Conservation (phyloP, 1,140 invertebrate genomes). For the Doryteuthis pealeii region DNA sequence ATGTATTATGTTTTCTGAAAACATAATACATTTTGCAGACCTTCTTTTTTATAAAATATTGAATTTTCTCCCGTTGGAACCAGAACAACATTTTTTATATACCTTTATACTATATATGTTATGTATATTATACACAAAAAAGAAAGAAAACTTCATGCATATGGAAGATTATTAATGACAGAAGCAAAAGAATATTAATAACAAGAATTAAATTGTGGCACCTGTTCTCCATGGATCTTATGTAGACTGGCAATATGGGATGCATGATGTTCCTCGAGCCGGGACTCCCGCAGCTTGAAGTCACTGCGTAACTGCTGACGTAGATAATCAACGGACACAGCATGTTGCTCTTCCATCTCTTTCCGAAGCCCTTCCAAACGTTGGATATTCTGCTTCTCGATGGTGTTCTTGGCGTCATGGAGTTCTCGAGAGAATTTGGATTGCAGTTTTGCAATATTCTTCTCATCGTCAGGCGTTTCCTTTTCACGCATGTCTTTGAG, state of each 20-base stretch:
- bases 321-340: slow-evolving; percentile 39
- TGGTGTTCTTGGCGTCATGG: background rate
- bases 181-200: background rate
- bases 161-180: slow-evolving; percentile 7
- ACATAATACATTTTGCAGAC: too few species aligned
- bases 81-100: too few species aligned
- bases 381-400: background rate
- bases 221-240: slow-evolving; percentile 21
- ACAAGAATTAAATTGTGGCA: slow-evolving; percentile 13
- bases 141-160: background rate
- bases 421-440: background rate
- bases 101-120: too few species aligned
- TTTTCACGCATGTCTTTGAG: slow-evolving; percentile 28
- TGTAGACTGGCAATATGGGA: slow-evolving; percentile 20
- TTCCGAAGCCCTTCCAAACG: slow-evolving; percentile 24
- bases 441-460: background rate
- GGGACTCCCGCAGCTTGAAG: slow-evolving; percentile 20
- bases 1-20: too few species aligned
- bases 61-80: too few species aligned
- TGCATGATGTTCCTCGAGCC: slow-evolving; percentile 22
- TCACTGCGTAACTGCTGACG: slow-evolving; percentile 36
- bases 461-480: slow-evolving; percentile 10
- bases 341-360: slow-evolving; percentile 33
- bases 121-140: too few species aligned
- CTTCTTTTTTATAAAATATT: too few species aligned